Base-by-base conservation (phyloP, 2,113 vertebrate genomes). In the Trinectes maculatus region DNA sequence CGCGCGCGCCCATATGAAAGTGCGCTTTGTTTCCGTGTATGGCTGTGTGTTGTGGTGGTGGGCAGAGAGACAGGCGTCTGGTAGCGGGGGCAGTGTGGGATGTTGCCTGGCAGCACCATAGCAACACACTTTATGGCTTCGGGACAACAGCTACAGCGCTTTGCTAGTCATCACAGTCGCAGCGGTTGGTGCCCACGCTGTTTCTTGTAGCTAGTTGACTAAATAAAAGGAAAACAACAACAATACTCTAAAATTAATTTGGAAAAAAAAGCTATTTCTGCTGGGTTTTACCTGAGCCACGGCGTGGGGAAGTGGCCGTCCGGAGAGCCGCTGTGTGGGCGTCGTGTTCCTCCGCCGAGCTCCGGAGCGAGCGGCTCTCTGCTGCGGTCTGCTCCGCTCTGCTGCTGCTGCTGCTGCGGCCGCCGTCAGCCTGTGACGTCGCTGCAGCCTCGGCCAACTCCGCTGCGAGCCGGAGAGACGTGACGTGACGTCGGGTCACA, bases 101-200 rank as follows among this genome's bases (percentile, higher is more conserved):
- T 75, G 87, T 89, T 86, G 76, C 81, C 70, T 39, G 72, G 57
- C 77, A 67, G 56, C 66, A 15, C 82, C 87, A 89, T 88, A 84
- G 89, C 87, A 91, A 89, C 87, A 77, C 81, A 82, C 68, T 82
- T 83, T 71, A 82, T 55, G 83, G 77, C 84, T 51, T 64, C 72
- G 56, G 74, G 31, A 65, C 71, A 44, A 24, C 62, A 24, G 71
- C 63, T 19, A 44, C 52, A n/a, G n/a, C 6, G 47, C 25, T 62
- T 54, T 26, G 61, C 71, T 62, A 46, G 57, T 74, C 79, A 31
- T 58, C 53, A 47, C n/a, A 25, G 34, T 46, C 57, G 61, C 36
- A 5, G 22, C 37, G 57, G 18, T 43, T 33, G 40, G 40, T 66
- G 49, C 70, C 60, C 72, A 68, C 31, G 80, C 70, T 28, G 68